A percentile compares a stretch with the other conserved stretches of the same genome.
Evolutionary conservation across 2,113 vertebrate species (phyloP).

Genomic region (Lanius collurio): DNA sequence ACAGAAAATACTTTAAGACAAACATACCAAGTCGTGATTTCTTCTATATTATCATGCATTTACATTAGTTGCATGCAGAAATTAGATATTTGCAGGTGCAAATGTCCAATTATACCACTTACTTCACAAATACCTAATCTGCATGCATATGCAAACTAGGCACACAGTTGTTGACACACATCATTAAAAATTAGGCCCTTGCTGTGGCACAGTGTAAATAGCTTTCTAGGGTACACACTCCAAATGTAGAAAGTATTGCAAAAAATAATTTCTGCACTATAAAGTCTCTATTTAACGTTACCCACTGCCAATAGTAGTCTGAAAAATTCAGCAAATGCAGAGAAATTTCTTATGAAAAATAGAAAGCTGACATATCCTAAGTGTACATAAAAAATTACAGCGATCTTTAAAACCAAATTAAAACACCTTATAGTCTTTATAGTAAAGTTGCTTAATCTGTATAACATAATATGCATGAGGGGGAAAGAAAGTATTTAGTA

Average conservation of each 20-base stretch:
- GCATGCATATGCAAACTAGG: conserved; percentile 66
- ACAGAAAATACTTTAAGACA: not conserved
- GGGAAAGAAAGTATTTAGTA: not conserved
- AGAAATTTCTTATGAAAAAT: not conserved
- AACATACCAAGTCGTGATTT: not conserved
- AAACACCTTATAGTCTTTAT: not conserved
- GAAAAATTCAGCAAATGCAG: not conserved
- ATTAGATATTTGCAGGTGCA: conserved; percentile 64
- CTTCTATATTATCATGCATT: conserved; percentile 19
- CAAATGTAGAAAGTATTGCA: conserved; percentile 36
- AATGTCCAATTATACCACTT: conserved; percentile 67
- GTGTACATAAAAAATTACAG: not conserved
- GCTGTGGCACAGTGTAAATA: conserved; percentile 67
- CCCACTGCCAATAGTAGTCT: not conserved
- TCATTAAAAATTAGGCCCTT: conserved; percentile 70
- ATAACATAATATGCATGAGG: not conserved
- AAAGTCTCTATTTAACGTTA: conserved; percentile 3
- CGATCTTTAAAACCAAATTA: not conserved
- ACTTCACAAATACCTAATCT: conserved; percentile 66
- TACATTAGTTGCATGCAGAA: conserved; percentile 35
- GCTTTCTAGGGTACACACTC: conserved; percentile 50
- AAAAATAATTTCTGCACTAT: not conserved
- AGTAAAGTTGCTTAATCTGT: not conserved
- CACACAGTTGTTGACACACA: conserved; percentile 61
- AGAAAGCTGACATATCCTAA: not conserved